phyloP scores from a whole-genome alignment of 2,113 vertebrate species.

The Oreochromis tanganicae region DNA sequence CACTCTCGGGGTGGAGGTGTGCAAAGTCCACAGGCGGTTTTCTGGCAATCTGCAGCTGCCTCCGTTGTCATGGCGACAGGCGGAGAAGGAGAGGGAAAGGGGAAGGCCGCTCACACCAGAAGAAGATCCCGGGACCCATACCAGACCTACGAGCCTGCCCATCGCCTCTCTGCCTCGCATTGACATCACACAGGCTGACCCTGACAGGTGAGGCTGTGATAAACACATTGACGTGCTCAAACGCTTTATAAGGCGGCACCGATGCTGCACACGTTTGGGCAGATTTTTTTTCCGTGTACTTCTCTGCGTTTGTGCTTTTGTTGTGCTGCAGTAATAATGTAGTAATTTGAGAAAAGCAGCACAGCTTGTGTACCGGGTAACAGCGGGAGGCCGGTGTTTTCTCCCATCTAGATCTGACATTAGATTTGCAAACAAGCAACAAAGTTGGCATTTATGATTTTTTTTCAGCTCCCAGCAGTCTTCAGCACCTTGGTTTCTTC shows the following conservation, averaged over 20 bases:
- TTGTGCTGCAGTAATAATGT: neutral
- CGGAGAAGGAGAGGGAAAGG: slow-evolving; percentile 66
- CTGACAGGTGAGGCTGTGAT: slow-evolving; percentile 76
- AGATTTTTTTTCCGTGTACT: neutral
- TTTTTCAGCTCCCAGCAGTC: neutral
- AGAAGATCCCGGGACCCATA: slow-evolving; percentile 73
- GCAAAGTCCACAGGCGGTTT: slow-evolving; percentile 83
- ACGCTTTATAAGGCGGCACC: neutral
- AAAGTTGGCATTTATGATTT: neutral
- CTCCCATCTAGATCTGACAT: neutral
- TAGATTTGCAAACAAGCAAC: neutral
- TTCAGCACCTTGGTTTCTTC: neutral
- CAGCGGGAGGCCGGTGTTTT: neutral
- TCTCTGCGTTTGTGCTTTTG: neutral
- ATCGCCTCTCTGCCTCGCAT: slow-evolving; percentile 83
- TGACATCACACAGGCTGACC: slow-evolving; percentile 85
- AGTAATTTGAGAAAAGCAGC: neutral
- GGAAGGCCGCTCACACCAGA: slow-evolving; percentile 76
- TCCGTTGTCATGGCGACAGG: slow-evolving; percentile 84
- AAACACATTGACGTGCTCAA: neutral
- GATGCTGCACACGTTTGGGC: neutral
- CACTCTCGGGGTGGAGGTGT: slow-evolving; percentile 83
- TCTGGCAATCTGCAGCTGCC: slow-evolving; percentile 90
- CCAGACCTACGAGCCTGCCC: slow-evolving; percentile 84
- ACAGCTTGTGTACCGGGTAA: neutral